Base-by-base conservation (phyloP, 2,888 invertebrate species). In the Catocala sponsa region DNA sequence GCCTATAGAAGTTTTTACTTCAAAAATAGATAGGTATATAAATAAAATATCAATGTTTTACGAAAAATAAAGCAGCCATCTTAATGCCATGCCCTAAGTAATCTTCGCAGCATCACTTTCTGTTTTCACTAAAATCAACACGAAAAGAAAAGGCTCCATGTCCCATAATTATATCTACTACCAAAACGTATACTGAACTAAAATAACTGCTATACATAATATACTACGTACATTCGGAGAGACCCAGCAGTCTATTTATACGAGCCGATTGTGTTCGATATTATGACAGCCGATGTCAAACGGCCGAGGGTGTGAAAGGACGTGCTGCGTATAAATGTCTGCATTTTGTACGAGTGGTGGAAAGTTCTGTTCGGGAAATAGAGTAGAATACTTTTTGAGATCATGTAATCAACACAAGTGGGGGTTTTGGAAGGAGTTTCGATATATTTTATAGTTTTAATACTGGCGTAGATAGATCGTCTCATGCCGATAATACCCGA, bases 201-300 rank as follows among this genome's bases (percentile, higher is more conserved):
- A 35, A 35, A 35, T 50, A 50, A n/a, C 42, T 42, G 9, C 55
- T 68, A 51, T 68, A 60, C 25, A 25, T 44, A 46, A 25, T 44
- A 46, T 44, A 50, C 56, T 59, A 49, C 12, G 11, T 53, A 48
- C 54, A 60, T 42, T 52, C 4, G 58, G 44, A 56, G 38, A 59
- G 53, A 55, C 43, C 54, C 49, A 12, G 10, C 13, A 32, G 48
- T 70, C 68, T 73, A 74, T 74, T 68, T 72, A 58, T 74, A 60
- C 57, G 50, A 61, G 59, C 9, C 48, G 63, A 68, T 67, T 67
- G 68, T 68, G 73, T 68, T 68, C 62, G 48, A 66, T 68, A 62
- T 76, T 75, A 55, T 76, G 71, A 71, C 74, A 75, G 69, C 46
- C 15, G 65, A 61, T 76, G 74, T 71, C 68, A 65, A 65, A 63